Conservation (phyloP, 1,140 invertebrate genomes). For the Pachyrhynchus sulphureomaculatus region DNA sequence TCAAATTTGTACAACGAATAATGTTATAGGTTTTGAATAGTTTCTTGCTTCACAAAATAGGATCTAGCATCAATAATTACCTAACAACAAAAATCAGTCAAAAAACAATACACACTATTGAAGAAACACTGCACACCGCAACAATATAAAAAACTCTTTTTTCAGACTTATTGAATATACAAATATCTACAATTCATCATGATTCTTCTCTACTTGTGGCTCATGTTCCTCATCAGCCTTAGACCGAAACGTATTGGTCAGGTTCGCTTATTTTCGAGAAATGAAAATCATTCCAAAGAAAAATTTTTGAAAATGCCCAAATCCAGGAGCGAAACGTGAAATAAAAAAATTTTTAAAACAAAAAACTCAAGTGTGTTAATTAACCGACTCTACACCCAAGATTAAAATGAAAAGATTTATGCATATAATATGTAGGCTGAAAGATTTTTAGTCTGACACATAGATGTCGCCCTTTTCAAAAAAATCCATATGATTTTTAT, state of each 20-base stretch:
- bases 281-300: no score
- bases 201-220: conserved; percentile 55
- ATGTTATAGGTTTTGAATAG: conserved; percentile 32
- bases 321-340: no score
- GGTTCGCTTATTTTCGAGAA: no score
- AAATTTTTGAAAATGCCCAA: no score
- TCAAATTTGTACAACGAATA: conserved; percentile 33
- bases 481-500: no score
- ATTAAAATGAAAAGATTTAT: no score
- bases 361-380: no score
- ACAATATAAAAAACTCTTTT: conserved; percentile 48
- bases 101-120: conserved; percentile 47
- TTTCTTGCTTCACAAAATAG: conserved; percentile 23
- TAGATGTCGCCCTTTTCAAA: no score
- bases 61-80: conserved; percentile 36
- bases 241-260: no score
- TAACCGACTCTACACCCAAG: conserved; percentile 64
- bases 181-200: conserved; percentile 51
- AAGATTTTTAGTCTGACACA: no score
- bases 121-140: conserved; percentile 48
- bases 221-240: conserved; percentile 56
- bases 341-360: no score
- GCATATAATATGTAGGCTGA: no score
- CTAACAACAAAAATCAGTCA: conserved; percentile 47
- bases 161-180: conserved; percentile 23